A percentile compares a stretch with the other conserved stretches of the same genome.
Evolutionary conservation across 2,888 invertebrate genomes (phyloP).

Genomic region (Unio delphinus): DNA sequence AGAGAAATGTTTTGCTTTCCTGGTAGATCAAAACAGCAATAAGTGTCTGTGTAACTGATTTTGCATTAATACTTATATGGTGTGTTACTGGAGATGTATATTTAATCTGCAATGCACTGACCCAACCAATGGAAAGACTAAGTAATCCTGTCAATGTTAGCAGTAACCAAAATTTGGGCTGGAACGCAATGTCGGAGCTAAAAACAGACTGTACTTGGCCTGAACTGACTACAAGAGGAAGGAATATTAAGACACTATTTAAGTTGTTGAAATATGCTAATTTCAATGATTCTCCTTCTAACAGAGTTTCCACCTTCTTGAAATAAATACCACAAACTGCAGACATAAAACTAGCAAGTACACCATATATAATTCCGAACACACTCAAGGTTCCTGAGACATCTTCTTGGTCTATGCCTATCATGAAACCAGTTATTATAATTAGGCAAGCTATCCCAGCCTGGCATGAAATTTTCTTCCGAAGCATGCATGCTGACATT

Average conservation of each 20-base stretch:
- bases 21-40: slow-evolving; percentile 65
- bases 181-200: slow-evolving; percentile 31
- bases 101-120: slow-evolving; percentile 68
- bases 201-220: slow-evolving; percentile 59
- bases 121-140: slow-evolving; percentile 66
- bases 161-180: slow-evolving; percentile 54
- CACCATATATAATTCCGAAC: slow-evolving; percentile 65
- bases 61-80: slow-evolving; percentile 69
- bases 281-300: slow-evolving; percentile 60
- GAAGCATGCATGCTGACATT: slow-evolving; percentile 61
- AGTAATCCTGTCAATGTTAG: slow-evolving; percentile 61
- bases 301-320: slow-evolving; percentile 60
- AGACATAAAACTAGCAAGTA: slow-evolving; percentile 66
- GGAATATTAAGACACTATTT: slow-evolving; percentile 61
- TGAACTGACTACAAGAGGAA: slow-evolving; percentile 61
- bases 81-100: slow-evolving; percentile 70
- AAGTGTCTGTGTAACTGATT: slow-evolving; percentile 69
- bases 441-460: slow-evolving; percentile 60
- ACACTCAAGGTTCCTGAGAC: slow-evolving; percentile 63
- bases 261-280: slow-evolving; percentile 65
- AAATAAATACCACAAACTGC: slow-evolving; percentile 68
- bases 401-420: slow-evolving; percentile 69
- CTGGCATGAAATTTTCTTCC: slow-evolving; percentile 46
- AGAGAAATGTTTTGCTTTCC: slow-evolving; percentile 61
- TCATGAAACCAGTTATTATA: slow-evolving; percentile 66